Evolutionary conservation across 1,140 invertebrate species (phyloP).

Genomic region (Aphelenchoides avenae): DNA sequence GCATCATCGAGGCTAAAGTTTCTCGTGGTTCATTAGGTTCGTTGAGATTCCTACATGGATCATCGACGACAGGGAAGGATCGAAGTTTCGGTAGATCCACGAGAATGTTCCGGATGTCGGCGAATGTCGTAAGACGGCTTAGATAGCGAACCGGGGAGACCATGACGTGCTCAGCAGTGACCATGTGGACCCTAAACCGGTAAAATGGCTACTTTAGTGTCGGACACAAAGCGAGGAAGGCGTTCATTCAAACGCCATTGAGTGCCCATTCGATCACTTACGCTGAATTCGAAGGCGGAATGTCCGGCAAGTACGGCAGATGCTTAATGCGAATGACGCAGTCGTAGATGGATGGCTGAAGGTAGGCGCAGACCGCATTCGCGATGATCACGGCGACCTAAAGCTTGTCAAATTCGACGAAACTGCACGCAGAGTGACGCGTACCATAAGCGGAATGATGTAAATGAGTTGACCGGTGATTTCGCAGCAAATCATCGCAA

Average conservation of each 20-base stretch:
- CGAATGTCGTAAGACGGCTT: slow-evolving; percentile 48
- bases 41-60: slow-evolving; percentile 36
- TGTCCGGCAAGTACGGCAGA: slow-evolving; percentile 75
- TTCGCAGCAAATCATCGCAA: slow-evolving; percentile 95
- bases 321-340: slow-evolving; percentile 96
- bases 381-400: slow-evolving; percentile 81
- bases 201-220: too few relatives aligned
- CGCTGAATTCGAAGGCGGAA: slow-evolving; percentile 56
- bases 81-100: slow-evolving; percentile 47
- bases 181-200: slow-evolving; percentile 52
- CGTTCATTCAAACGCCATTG: too few relatives aligned
- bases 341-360: slow-evolving; percentile 95
- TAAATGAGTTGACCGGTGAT: slow-evolving; percentile 97
- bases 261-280: too few relatives aligned
- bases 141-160: slow-evolving; percentile 46
- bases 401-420: slow-evolving; percentile 1
- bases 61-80: slow-evolving; percentile 55
- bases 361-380: slow-evolving; percentile 82
- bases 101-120: slow-evolving; percentile 49
- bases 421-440: slow-evolving; percentile 9
- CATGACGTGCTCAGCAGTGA: slow-evolving; percentile 56
- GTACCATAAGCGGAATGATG: slow-evolving; percentile 86
- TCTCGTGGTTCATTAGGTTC: background rate
- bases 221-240: background rate
- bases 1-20: slow-evolving; percentile 51